Evolutionary conservation across 2,888 invertebrate species (phyloP).

Genomic region (Itoplectis maculator): DNA sequence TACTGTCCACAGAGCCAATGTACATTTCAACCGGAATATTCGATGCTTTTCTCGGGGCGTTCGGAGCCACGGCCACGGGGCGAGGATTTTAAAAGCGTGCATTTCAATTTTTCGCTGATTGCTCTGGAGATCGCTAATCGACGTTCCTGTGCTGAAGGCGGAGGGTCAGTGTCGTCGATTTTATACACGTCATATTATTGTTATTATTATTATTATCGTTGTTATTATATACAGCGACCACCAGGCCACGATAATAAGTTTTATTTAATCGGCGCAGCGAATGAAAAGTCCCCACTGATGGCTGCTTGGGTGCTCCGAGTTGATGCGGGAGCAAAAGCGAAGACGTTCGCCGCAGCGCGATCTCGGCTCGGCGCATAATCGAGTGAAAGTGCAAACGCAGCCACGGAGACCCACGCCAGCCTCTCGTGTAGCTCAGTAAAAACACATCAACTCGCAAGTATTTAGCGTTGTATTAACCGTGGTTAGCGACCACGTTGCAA

Average conservation of each 20-base stretch:
- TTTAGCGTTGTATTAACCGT: conserved; percentile 1
- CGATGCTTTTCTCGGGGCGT: background rate
- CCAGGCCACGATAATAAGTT: conserved; percentile 8
- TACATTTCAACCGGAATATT: background rate
- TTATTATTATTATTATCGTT: background rate
- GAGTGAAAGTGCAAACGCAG: conserved; percentile 53
- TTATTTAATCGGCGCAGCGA: conserved; percentile 17
- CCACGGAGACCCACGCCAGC: background rate
- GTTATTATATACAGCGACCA: background rate
- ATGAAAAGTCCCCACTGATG: conserved; percentile 13
- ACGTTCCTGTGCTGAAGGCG: background rate
- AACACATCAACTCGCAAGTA: background rate
- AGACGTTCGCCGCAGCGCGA: background rate
- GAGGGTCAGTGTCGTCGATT: background rate
- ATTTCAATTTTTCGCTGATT: conserved; percentile 19
- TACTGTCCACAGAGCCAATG: background rate
- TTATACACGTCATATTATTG: background rate
- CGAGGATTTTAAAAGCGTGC: conserved; percentile 6
- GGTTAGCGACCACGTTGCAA: background rate
- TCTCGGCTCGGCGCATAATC: conserved; percentile 19
- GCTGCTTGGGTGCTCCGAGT: too few species aligned
- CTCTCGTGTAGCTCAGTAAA: background rate
- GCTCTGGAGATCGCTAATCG: conserved; percentile 12
- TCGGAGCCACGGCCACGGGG: too few species aligned
- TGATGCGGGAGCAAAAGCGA: background rate